These are phyloP conservation scores for Lophius americanus DNA, from an alignment of 2,797 vertebrate genomes.

Conservation along the genomic window DNA sequence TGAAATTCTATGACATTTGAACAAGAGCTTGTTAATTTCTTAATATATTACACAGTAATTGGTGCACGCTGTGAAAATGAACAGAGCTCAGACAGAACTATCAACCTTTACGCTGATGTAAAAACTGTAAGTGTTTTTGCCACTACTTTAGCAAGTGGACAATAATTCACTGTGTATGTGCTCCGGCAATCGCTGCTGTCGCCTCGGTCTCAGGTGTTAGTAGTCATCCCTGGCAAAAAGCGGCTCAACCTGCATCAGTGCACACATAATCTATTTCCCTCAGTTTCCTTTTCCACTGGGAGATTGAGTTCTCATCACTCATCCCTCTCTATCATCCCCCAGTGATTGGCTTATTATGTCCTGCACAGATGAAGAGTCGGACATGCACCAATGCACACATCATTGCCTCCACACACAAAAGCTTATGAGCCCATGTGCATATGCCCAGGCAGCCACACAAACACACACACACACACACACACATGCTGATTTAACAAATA, in stretches of 20 bases:
- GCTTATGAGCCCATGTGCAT: neutral
- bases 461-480: conserved; percentile 4
- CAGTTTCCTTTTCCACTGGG: conserved; percentile 46
- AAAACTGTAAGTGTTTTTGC: conserved; percentile 15
- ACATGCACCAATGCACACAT: conserved; percentile 62
- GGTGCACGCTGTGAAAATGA: conserved; percentile 35
- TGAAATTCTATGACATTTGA: conserved; percentile 35
- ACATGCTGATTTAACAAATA: too few relatives aligned
- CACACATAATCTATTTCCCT: conserved; percentile 69
- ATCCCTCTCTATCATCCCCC: conserved; percentile 65
- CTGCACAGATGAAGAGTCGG: conserved; percentile 59
- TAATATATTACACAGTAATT: conserved; percentile 56
- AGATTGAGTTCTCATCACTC: conserved; percentile 72
- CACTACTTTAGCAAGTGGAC: conserved; percentile 27
- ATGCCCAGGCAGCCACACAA: neutral
- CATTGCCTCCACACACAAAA: conserved; percentile 29
- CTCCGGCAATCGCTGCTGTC: conserved; percentile 41
- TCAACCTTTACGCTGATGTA: conserved; percentile 25
- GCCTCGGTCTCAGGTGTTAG: conserved; percentile 70
- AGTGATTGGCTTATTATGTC: conserved; percentile 80
- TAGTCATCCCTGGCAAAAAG: conserved; percentile 47
- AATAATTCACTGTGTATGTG: conserved; percentile 35
- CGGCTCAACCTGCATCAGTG: conserved; percentile 52
- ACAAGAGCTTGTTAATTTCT: conserved; percentile 54
- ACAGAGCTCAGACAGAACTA: conserved; percentile 27